Base-by-base conservation (phyloP, 1,140 invertebrate species). In the Agrypnia vestita region DNA sequence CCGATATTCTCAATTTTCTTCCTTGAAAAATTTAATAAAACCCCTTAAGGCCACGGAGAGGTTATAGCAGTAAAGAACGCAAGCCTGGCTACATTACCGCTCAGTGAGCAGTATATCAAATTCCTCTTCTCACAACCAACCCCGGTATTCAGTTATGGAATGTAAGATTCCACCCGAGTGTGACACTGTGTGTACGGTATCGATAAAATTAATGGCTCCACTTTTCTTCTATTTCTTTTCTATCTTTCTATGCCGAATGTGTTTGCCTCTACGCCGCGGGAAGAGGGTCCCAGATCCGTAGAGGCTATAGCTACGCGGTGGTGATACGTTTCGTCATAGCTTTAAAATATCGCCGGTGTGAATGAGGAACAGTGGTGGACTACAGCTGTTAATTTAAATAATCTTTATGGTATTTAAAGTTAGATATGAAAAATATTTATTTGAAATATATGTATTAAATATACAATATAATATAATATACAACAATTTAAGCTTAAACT, bases 161-260 rank as follows among this genome's bases (percentile, higher is more conserved):
- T 82, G 81, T 77, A 72, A 80, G 78, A 79, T 75, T 69, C 71
- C 55, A 59, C 72, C 71, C 44, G 49, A 74, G 78, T 80, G 73
- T 80, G 78, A 80, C 79, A 83, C 82, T 72, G 79, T 73, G 82
- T 83, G 82, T 83, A 83, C 79, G 82, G 82, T 83, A 83, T 83
- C 82, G 82, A 83, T 83, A 83, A 83, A 83, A 83, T 83, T 83
- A 83, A 83, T 83, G 82, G 82, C 82, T 62, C 79, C 82, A 83
- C 82, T 83, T 83, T n/a, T 83, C 79, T 83, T 72, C 82, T 83
- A 83, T 83, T 83, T 80, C 82, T 83, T 83, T 83, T 79, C 79
- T 83, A 83, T 83, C 74, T 82, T 71, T 82, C 81, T 80, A 80
- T 82, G 81, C 79, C 82, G 62, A 83, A 83, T 83, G 81, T 77